Evolutionary conservation across 2,113 vertebrate genomes (phyloP).

Genomic region (Lichenostomus cassidix): DNA sequence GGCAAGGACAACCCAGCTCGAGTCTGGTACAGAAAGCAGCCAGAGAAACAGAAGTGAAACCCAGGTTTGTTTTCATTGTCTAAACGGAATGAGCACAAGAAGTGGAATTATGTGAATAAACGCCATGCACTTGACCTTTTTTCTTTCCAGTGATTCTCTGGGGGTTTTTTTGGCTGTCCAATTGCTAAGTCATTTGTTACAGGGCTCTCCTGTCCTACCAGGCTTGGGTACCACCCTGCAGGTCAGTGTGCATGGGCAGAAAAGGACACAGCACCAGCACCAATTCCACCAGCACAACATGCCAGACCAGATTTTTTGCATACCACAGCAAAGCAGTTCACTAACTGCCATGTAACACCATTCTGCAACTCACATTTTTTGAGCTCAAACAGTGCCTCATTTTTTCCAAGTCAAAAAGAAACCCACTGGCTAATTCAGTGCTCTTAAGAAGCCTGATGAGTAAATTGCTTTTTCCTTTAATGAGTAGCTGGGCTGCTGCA

Average conservation of each 20-base stretch:
- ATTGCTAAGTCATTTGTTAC: background rate
- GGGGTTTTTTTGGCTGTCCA: background rate
- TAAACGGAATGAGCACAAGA: background rate
- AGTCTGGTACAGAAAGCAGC: background rate
- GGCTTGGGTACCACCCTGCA: background rate
- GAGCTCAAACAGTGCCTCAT: background rate
- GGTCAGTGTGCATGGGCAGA: background rate
- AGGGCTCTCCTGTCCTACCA: background rate
- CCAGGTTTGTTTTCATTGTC: background rate
- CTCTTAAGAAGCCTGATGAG: background rate
- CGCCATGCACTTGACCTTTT: background rate
- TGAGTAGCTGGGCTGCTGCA: background rate
- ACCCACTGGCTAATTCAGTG: background rate
- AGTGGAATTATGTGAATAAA: background rate
- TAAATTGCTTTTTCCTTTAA: background rate
- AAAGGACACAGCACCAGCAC: background rate
- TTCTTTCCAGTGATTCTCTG: background rate
- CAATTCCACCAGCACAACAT: background rate
- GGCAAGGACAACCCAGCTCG: background rate
- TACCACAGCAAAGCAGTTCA: background rate
- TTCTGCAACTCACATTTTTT: background rate
- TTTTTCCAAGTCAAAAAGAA: conserved; percentile 27
- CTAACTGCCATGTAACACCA: background rate
- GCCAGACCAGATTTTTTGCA: conserved; percentile 46
- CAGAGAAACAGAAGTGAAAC: conserved; percentile 36